Percentiles rank a stretch among this genome's conserved stretches.
Evolutionary conservation across 2,113 vertebrate species (phyloP).

Genomic region (Ammospiza caudacuta): DNA sequence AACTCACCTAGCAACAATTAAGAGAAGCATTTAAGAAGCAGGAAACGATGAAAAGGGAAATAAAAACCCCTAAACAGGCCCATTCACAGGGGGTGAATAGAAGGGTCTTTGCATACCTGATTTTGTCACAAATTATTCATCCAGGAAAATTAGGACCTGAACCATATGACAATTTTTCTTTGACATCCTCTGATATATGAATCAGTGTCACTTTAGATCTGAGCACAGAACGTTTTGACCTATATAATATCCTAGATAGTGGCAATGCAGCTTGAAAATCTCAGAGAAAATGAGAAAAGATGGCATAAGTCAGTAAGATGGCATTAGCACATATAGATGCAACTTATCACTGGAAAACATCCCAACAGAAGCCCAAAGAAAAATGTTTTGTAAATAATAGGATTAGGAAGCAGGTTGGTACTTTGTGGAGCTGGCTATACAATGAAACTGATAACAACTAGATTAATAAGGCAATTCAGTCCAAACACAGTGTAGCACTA

Average conservation of each 20-base stretch:
- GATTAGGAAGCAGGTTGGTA: constrained; percentile 46
- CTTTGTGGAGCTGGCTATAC: constrained; percentile 50
- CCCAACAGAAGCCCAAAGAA: constrained; percentile 33
- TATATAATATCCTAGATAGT: constrained; percentile 42
- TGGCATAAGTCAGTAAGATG: constrained; percentile 34
- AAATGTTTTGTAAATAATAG: constrained; percentile 43
- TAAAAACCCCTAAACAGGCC: constrained; percentile 9
- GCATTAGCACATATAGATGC: neutral
- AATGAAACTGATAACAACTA: constrained; percentile 70
- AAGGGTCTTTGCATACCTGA: neutral
- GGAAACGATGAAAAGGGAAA: neutral
- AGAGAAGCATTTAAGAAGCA: constrained; percentile 24
- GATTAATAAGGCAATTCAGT: constrained; percentile 69
- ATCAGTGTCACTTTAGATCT: constrained; percentile 42
- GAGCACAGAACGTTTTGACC: constrained; percentile 40
- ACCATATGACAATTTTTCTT: neutral
- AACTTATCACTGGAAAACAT: constrained; percentile 25
- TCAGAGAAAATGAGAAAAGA: neutral
- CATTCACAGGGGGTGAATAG: neutral
- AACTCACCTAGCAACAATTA: constrained; percentile 47
- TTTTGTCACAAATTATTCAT: constrained; percentile 41
- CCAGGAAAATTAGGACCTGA: neutral
- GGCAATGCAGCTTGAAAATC: constrained; percentile 33
- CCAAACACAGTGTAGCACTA: constrained; percentile 32
- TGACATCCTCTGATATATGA: neutral